These are phyloP conservation scores for Colletes gigas DNA, from an alignment of 1,140 invertebrate genomes.

Conservation along the genomic window DNA sequence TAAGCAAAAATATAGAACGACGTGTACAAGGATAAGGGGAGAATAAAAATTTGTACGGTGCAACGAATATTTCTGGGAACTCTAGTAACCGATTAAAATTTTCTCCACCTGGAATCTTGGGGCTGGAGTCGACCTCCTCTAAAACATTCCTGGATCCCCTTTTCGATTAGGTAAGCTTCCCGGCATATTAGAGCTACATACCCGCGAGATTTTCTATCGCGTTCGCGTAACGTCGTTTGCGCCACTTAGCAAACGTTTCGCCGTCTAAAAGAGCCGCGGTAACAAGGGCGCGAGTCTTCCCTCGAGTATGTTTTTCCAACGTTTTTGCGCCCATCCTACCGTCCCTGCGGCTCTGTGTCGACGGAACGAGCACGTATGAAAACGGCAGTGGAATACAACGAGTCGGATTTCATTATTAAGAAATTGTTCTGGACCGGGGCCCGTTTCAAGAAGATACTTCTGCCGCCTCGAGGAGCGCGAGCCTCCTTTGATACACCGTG, in stretches of 20 bases:
- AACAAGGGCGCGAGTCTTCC: not conserved
- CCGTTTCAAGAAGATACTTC: not conserved
- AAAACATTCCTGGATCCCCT: too few relatives aligned
- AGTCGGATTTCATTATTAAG: conserved; percentile 38
- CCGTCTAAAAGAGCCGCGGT: not conserved
- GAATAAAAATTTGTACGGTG: too few relatives aligned
- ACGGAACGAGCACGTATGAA: not conserved
- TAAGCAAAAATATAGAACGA: too few relatives aligned
- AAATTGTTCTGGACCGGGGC: not conserved
- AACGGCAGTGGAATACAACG: not conserved
- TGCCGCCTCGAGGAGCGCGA: not conserved
- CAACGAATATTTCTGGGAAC: too few relatives aligned
- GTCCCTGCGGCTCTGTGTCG: not conserved
- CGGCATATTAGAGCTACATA: not conserved
- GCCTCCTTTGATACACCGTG: not conserved
- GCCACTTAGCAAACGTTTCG: not conserved
- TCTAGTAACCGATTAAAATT: too few relatives aligned
- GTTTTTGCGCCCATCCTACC: not conserved
- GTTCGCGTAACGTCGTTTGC: not conserved
- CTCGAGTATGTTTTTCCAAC: not conserved
- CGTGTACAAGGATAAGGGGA: too few relatives aligned
- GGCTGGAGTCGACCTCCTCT: too few relatives aligned
- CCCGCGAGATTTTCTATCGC: not conserved
- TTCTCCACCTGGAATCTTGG: too few relatives aligned
- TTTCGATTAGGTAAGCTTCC: too few relatives aligned